Base-by-base conservation (phyloP, 2,797 vertebrate species). In the Acropternis orthonyx region DNA sequence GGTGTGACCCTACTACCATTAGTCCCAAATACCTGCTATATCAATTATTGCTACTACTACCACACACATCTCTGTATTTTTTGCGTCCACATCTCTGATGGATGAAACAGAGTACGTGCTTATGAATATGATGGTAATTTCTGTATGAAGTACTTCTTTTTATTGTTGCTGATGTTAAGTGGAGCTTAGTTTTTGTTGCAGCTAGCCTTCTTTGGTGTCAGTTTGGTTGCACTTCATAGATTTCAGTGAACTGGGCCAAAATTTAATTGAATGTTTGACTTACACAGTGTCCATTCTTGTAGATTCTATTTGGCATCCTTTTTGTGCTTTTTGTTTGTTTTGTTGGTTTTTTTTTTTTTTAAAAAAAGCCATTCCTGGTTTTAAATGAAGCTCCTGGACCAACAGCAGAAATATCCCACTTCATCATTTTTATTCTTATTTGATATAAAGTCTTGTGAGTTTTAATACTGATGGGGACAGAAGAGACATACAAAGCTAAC, bases 31-130 rank as follows among this genome's bases (percentile, higher is more conserved):
- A 52, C 10, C 68, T 79, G 2, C 8, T 7, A 26, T 10, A 21
- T 66, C 13, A 30, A 1, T 24, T 73, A 1, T 58, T 0, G 1
- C 36, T 81, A 6, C 34, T 56, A 6, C 9, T 48, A 8, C 27
- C 6, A 11, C 4, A 5, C 4, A 5, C 5, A 8, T 28, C 17
- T 46, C 12, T 39, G 0, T 44, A 9, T 34, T 59, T 78, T 78
- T 74, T 67, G 32, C 14, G n/a, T 55, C 32, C 5, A 4, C 2
- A 2, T 73, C 27, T 63, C 20, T 59, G 41, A n/a, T 39, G 58
- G 26, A 28, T 65, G 41, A 41, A 77, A 56, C 4, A 34, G 36
- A 75, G 21, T 51, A 55, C 24, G 19, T 73, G 17, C 24, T 75
- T 72, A 23, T 26, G 58, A 62, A 14, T 32, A 17, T 2, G 1